phyloP scores from a whole-genome alignment of 2,797 vertebrate species.

The Sebastes wilsoni region DNA sequence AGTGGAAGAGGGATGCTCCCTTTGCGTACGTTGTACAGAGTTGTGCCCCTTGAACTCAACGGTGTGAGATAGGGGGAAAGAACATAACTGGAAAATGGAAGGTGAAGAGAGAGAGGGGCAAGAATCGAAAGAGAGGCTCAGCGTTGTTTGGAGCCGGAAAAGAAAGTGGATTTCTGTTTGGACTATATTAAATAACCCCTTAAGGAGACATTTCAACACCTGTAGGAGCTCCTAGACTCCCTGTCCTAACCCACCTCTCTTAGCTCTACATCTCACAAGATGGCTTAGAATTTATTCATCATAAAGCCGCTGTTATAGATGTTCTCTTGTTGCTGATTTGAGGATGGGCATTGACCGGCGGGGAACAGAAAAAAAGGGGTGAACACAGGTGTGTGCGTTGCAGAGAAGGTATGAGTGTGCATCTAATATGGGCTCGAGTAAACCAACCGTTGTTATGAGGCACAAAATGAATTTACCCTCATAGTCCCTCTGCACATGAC shows the following conservation, averaged over 20 bases:
- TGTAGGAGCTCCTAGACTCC: constrained; percentile 17
- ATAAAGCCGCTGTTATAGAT: not conserved
- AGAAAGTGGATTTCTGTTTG: constrained; percentile 11
- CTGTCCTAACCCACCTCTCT: constrained; percentile 21
- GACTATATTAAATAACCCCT: constrained; percentile 25
- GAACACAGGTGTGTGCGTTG: not conserved
- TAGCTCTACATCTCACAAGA: constrained; percentile 15
- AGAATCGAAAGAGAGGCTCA: not conserved
- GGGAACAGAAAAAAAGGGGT: not conserved
- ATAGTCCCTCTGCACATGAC: constrained; percentile 5
- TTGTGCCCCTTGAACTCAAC: constrained; percentile 33
- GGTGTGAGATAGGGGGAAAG: not conserved
- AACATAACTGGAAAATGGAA: constrained; percentile 4
- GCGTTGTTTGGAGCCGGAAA: constrained; percentile 1
- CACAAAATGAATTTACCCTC: constrained; percentile 13
- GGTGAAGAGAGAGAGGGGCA: not conserved
- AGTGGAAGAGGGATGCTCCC: not conserved
- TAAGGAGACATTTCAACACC: constrained; percentile 46
- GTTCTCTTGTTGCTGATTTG: not conserved
- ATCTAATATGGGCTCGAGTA: not conserved
- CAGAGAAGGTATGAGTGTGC: not conserved
- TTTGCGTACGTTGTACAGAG: not conserved
- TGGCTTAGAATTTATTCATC: constrained; percentile 16
- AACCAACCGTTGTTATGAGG: not conserved
- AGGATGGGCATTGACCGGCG: not conserved